Evolutionary conservation across 2,888 invertebrate genomes (phyloP).

Genomic region (Hyppa rectilinea): DNA sequence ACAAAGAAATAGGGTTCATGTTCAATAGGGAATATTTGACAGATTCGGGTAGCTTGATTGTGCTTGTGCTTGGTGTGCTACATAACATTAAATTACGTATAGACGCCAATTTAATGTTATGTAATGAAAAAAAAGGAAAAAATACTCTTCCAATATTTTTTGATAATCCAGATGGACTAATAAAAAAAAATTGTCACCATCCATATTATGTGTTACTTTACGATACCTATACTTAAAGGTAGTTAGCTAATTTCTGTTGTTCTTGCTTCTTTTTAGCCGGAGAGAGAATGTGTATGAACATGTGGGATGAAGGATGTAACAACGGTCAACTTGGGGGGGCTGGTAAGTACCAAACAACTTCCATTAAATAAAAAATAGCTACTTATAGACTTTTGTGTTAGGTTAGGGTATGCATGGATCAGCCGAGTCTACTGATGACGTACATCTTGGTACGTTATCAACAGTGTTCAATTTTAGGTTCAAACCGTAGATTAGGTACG

Average conservation of each 20-base stretch:
- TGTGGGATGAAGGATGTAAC: constrained; percentile 90
- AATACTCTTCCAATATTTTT: no score
- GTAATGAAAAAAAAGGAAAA: no score
- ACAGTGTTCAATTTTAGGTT: background rate
- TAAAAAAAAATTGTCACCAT: no score
- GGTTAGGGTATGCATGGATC: background rate
- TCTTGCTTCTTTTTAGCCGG: constrained; percentile 42
- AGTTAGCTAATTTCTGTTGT: background rate
- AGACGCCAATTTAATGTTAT: no score
- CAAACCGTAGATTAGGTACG: no score
- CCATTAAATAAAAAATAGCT: background rate
- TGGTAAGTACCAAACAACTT: constrained; percentile 70
- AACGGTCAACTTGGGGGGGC: constrained; percentile 87
- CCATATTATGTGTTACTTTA: background rate
- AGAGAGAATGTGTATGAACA: constrained; percentile 72
- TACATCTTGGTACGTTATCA: background rate
- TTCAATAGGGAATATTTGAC: no score
- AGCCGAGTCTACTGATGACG: background rate
- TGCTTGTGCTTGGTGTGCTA: no score
- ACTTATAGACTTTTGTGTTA: background rate
- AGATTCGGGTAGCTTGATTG: no score
- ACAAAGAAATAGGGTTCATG: no score
- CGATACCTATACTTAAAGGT: background rate
- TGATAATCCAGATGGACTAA: no score
- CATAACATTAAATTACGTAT: no score